Conservation (phyloP, 2,888 invertebrate species). For the Rhodophaea formosa region DNA sequence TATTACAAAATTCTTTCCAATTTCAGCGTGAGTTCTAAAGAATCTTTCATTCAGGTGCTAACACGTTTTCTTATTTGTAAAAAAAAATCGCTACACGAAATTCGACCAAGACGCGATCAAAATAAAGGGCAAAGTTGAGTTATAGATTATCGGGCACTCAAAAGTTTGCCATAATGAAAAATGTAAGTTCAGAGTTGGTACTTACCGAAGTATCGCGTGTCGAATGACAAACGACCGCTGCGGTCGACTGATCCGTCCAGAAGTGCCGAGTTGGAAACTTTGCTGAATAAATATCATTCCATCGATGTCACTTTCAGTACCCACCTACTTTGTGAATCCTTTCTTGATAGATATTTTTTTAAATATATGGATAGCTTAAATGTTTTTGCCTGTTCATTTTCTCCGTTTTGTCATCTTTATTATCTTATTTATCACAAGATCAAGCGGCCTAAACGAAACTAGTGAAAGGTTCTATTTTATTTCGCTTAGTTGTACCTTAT, state of each 20-base stretch:
- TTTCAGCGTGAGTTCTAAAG: too few species aligned
- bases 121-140: constrained; percentile 19
- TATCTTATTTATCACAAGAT: too few species aligned
- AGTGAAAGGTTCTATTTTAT: too few species aligned
- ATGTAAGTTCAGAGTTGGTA: constrained; percentile 59
- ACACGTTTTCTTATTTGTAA: constrained; percentile 11
- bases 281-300: constrained; percentile 45
- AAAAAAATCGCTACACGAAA: neutral
- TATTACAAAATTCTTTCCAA: too few species aligned
- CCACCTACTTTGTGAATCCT: neutral
- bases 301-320: constrained; percentile 14
- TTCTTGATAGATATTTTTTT: neutral
- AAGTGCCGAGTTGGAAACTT: constrained; percentile 44
- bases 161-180: constrained; percentile 61
- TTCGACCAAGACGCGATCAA: constrained; percentile 16
- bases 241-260: constrained; percentile 48
- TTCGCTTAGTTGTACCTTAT: too few species aligned
- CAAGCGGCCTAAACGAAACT: too few species aligned
- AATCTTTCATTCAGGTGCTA: neutral
- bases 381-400: too few species aligned
- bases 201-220: constrained; percentile 65
- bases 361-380: too few species aligned
- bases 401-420: too few species aligned
- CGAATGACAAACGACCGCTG: constrained; percentile 65
- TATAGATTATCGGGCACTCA: constrained; percentile 30